Conservation (phyloP, 1,140 invertebrate genomes). For the Dreissena rostriformis region DNA sequence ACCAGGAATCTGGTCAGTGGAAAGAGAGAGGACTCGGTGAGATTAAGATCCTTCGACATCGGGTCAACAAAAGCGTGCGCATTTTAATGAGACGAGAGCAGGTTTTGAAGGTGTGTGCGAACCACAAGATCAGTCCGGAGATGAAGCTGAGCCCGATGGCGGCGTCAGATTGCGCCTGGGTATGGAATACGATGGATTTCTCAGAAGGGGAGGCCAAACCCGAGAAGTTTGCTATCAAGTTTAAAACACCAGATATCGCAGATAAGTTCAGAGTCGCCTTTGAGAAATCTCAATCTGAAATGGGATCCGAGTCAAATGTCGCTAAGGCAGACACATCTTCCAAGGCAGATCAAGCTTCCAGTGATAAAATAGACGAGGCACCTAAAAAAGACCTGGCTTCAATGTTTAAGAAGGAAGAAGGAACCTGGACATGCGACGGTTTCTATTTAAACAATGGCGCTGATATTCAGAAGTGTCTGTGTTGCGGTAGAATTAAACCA, state of each 20-base stretch:
- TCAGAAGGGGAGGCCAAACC: constrained; percentile 89
- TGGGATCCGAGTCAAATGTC: constrained; percentile 23
- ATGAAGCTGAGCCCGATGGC: constrained; percentile 77
- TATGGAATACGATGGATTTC: constrained; percentile 84
- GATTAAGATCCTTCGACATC: constrained; percentile 78
- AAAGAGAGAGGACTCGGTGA: constrained; percentile 83
- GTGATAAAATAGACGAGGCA: not conserved
- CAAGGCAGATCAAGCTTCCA: not conserved
- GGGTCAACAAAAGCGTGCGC: constrained; percentile 63
- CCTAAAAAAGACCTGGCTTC: constrained; percentile 74
- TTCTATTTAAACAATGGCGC: constrained; percentile 90
- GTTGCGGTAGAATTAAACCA: constrained; percentile 85
- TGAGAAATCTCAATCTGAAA: constrained; percentile 63
- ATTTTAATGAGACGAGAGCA: constrained; percentile 83
- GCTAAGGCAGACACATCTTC: constrained; percentile 12
- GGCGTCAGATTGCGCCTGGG: constrained; percentile 76
- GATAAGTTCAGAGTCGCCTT: constrained; percentile 70
- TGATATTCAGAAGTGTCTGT: constrained; percentile 84
- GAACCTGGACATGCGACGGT: constrained; percentile 91
- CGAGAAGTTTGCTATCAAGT: constrained; percentile 90
- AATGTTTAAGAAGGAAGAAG: constrained; percentile 86
- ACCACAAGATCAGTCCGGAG: constrained; percentile 77
- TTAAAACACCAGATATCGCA: constrained; percentile 90
- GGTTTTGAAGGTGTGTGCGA: constrained; percentile 82
- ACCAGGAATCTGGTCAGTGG: constrained; percentile 78